These are phyloP conservation scores for Clunio marinus DNA, from an alignment of 2,888 invertebrate species.

Conservation along the genomic window DNA sequence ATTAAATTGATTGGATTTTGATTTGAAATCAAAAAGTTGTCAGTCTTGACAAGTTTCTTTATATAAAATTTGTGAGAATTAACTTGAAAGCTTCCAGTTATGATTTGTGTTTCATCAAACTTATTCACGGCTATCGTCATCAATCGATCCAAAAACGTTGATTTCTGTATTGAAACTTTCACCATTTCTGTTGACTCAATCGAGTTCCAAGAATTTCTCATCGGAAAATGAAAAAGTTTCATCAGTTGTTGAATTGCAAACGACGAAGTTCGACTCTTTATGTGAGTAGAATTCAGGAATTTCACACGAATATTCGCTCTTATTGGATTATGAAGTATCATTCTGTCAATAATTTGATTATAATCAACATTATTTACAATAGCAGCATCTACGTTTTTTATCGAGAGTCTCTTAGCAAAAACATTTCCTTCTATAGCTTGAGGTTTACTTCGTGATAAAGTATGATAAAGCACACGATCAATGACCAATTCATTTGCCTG, in stretches of 20 bases:
- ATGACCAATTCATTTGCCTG: not conserved
- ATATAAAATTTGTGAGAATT: not conserved
- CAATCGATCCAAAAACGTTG: not conserved
- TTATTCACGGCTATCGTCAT: not conserved
- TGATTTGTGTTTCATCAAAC: not conserved
- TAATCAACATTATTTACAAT: no score
- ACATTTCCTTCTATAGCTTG: not conserved
- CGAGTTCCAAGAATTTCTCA: no score
- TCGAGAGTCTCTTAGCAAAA: not conserved
- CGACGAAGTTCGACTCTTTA: no score
- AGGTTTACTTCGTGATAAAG: conserved; percentile 1
- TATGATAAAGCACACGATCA: conserved; percentile 19
- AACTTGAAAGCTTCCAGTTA: not conserved
- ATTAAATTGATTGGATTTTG: not conserved
- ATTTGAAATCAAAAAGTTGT: not conserved
- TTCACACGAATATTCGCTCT: no score
- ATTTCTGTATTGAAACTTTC: not conserved
- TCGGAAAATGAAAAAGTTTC: no score
- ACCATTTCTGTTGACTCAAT: no score
- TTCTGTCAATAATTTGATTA: no score
- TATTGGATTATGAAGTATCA: no score
- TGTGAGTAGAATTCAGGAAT: no score
- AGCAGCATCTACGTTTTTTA: no score
- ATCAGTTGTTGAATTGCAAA: no score
- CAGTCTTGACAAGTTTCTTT: not conserved